Base-by-base conservation (phyloP, 2,888 invertebrate genomes). In the Callinectes sapidus region DNA sequence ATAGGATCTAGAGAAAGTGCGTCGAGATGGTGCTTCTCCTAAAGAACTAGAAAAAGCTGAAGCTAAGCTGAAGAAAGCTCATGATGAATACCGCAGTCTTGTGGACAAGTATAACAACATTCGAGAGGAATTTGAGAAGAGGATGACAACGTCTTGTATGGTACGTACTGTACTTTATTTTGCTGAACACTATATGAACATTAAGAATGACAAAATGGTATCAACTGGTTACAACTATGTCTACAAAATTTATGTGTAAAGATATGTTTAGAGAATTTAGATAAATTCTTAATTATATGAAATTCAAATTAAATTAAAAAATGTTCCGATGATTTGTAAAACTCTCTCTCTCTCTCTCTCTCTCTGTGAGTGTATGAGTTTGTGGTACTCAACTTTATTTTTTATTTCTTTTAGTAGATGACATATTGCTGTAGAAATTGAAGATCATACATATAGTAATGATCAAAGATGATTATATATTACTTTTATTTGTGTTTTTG, bases 31-130 rank as follows among this genome's bases (percentile, higher is more conserved):
- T 96, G 97, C 97, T 39, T 98, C 98, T 32, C 97, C 97, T 90
- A 98, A 98, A 96, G 99, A 99, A 95, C 96, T 99, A 94, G 98
- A 99, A 96, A 99, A 99, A 96, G 97, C 98, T 92, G 99, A 99
- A 96, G 96, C 97, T 0, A 99, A 99, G 96, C 96, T 98, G 95
- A 98, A 98, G 95, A 99, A 99, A 96, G 97, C 99, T 39, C 98
- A 99, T 96, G 99, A 99, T 95, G 99, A 99, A 95, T 99, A 99
- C 95, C 98, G 98, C 95, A 96, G 96, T 94, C 97, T 98, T 95
- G 97, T 99, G 95, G 99, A 99, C 94, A 99, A 99, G 96, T 99
- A 99, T 96, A 97, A 97, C 95, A 96, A 97, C 55, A 97, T 98
- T 89, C 97, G 99, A 95, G 98, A 98, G 95, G 98, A 99, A 95